Base-by-base conservation (phyloP, 2,797 vertebrate genomes). In the Falco rusticolus region DNA sequence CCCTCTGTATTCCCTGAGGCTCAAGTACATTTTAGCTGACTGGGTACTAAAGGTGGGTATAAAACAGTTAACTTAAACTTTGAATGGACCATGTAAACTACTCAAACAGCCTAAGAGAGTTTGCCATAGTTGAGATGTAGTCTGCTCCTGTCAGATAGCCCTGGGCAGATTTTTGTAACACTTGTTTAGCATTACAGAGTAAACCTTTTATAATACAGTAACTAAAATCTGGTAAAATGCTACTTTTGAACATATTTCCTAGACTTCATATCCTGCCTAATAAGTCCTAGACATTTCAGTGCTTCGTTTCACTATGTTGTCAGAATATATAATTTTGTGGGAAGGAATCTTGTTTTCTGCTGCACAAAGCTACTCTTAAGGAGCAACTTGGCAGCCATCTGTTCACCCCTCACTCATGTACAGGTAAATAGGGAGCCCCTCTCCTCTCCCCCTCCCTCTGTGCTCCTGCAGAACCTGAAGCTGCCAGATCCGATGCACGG, bases 341-440 rank as follows among this genome's bases (percentile, higher is more conserved):
- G 47, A 28, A 79, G 29, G 59, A 47, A 34, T 71, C 26, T 26
- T 34, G 2, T 25, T 68, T 53, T 13, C 18, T 48, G 25, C 26
- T 60, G 6, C 63, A 33, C 25, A 7, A 3, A 83, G n/a, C 17
- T 31, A 2, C 26, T 59, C 31, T 19, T 9, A 5, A 25, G 75
- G 48, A 57, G 19, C 29, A 48, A 4, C 11, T 34, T 29, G 6
- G 37, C 15, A 2, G 16, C n/a, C 3, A 0, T 16, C 7, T 10
- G 14, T 29, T 29, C 29, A 4, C 1, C 0, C n/a, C 21, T 53
- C 26, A 1, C 24, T 34, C 2, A 0, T 8, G 25, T 2, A 3
- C 8, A 64, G 48, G 48, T 39, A 13, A 26, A 18, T 0, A 9
- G 48, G 56, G 50, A 43, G 13, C 16, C 17, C 39, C 28, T 14